Percentiles rank a stretch among this genome's conserved stretches.
Evolutionary conservation across 1,140 invertebrate genomes (phyloP).

Genomic region (Hylaeus anthracinus): DNA sequence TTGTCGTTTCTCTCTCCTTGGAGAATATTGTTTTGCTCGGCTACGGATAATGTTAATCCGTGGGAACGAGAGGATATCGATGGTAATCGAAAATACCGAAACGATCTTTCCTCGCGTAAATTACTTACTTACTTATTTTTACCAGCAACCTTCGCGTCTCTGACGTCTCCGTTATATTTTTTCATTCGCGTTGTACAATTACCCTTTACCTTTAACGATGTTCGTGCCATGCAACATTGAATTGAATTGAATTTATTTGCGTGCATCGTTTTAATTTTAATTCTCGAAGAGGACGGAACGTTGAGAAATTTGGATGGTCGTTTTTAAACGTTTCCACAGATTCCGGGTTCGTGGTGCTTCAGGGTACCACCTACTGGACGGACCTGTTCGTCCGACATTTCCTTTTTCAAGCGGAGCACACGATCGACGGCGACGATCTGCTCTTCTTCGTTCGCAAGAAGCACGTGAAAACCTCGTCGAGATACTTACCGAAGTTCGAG

Average conservation of each 20-base stretch:
- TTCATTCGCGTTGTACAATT: neutral
- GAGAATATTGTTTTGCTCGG: neutral
- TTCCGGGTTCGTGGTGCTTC: conserved; percentile 93
- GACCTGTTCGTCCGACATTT: conserved; percentile 97
- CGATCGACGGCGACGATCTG: conserved; percentile 96
- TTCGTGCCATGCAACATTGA: too few relatives aligned
- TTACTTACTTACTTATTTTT: neutral
- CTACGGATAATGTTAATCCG: neutral
- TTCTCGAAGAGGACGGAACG: too few relatives aligned
- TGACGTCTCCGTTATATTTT: neutral
- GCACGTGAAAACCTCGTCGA: conserved; percentile 91
- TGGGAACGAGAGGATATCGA: neutral
- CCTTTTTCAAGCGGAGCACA: conserved; percentile 91
- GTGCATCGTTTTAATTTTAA: neutral
- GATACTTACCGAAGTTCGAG: conserved; percentile 94
- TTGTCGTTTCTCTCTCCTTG: neutral
- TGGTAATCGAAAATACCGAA: neutral
- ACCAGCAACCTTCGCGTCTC: neutral
- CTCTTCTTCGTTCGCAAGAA: conserved; percentile 97
- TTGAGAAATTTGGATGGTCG: neutral
- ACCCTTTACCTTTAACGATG: too few relatives aligned
- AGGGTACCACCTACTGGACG: conserved; percentile 97
- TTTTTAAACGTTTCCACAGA: conserved; percentile 82
- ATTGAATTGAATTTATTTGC: too few relatives aligned
- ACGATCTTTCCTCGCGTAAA: neutral